Percentiles rank a stretch among this genome's conserved stretches.
Evolutionary conservation across 1,140 invertebrate genomes (phyloP).

Genomic region (Oedothorax gibbosus): DNA sequence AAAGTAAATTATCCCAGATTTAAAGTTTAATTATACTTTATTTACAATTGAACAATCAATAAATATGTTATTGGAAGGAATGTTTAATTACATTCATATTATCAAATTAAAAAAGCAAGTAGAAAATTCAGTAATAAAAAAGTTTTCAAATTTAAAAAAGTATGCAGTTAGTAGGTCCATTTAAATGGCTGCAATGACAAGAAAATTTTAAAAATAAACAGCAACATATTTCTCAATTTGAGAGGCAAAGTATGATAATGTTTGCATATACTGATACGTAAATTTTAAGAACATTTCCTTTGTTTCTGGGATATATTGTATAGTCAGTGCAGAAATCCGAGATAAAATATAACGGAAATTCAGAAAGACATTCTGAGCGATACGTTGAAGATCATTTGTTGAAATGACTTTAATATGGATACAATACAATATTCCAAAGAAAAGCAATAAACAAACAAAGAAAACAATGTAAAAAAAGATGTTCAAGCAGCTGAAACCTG

Average conservation of each 20-base stretch:
- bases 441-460: neutral
- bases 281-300: constrained; percentile 20
- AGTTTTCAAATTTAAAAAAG: too few relatives aligned
- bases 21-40: too few relatives aligned
- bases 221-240: constrained; percentile 28
- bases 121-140: too few relatives aligned
- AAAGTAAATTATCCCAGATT: too few relatives aligned
- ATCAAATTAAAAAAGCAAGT: too few relatives aligned
- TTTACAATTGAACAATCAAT: too few relatives aligned
- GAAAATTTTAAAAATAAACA: constrained; percentile 15
- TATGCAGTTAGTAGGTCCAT: too few relatives aligned
- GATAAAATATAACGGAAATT: neutral
- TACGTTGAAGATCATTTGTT: neutral
- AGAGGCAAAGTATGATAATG: constrained; percentile 24
- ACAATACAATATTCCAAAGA: neutral
- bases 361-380: neutral
- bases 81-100: too few relatives aligned
- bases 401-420: neutral
- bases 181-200: too few relatives aligned
- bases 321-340: neutral
- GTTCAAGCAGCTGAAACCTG: neutral
- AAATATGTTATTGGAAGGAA: too few relatives aligned
- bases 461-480: constrained; percentile 5
- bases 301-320: neutral
- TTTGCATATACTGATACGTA: constrained; percentile 21